Base-by-base conservation (phyloP, 2,888 invertebrate genomes). In the Oligia latruncula region DNA sequence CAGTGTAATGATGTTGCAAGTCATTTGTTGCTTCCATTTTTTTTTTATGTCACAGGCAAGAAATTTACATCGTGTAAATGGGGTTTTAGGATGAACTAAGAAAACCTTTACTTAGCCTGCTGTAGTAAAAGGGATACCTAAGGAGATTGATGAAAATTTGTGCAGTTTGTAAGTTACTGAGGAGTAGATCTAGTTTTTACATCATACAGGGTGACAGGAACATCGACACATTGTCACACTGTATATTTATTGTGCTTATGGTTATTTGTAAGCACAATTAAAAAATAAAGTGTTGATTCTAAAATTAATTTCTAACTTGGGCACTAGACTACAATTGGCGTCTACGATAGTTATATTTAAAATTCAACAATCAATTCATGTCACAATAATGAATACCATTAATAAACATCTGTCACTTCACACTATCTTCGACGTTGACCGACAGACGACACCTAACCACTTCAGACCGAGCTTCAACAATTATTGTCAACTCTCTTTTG, bases 391-490 rank as follows among this genome's bases (percentile, higher is more conserved):
- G 20, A 60, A 58, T 20, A 58, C 9, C 3, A 23, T 55, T 55
- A 17, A 66, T 66, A 76, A 46, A 68, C 71, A 52, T 77, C n/a
- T 60, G 65, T 68, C 71, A 84, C 74, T 74, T 60, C 43, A 43
- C 70, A 62, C 35, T 84, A 84, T 72, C 83, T 58, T 23, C n/a
- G 40, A 29, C 29, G 58, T 35, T 76, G 66, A 80, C 67, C 64
- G 62, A 66, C 72, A 66, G 73, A 67, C 55, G 65, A 74, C 71
- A 77, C 74, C 17, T 60, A 71, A 77, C 60, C 49, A 81, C 81
- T 78, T 85, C 65, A 82, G 65, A 65, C 58, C 23, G 11, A n/a
- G n/a, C 43, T 52, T 80, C 68, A 67, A 72, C 49, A 84, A 82
- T 79, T 78, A 80, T 71, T 43, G 72, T 75, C 80, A 88, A 82